Evolutionary conservation across 2,888 invertebrate genomes (phyloP).

Genomic region (Kuschelorhynchus macadamiae): DNA sequence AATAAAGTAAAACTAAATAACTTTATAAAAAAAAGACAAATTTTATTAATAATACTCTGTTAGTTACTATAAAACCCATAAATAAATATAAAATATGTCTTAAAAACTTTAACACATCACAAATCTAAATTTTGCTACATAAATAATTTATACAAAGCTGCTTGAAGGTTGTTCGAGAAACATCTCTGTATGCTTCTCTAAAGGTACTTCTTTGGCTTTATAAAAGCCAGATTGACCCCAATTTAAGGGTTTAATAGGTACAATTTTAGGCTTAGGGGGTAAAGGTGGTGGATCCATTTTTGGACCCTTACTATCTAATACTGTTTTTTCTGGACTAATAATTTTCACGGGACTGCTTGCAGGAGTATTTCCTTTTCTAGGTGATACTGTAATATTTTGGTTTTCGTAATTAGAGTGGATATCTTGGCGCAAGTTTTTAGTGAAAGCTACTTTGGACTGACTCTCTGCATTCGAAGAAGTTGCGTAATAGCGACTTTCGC

Average conservation of each 20-base stretch:
- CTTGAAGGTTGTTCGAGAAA: slow-evolving; percentile 77
- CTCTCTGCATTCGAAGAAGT: slow-evolving; percentile 33
- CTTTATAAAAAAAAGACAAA: slow-evolving; percentile 30
- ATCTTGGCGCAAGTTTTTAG: slow-evolving; percentile 56
- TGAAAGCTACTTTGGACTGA: slow-evolving; percentile 47
- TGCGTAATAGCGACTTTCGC: slow-evolving; percentile 52
- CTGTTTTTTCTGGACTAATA: slow-evolving; percentile 10
- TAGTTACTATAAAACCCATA: slow-evolving; percentile 25
- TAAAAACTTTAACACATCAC: slow-evolving; percentile 1
- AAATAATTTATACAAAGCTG: slow-evolving; percentile 72
- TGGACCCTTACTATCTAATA: slow-evolving; percentile 39
- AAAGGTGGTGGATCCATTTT: slow-evolving; percentile 76
- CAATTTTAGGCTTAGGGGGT: slow-evolving; percentile 82
- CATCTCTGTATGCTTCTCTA: slow-evolving; percentile 62
- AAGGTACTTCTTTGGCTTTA: slow-evolving; percentile 55
- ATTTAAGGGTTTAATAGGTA: slow-evolving; percentile 75
- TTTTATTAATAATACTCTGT: slow-evolving; percentile 42
- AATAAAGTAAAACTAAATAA: slow-evolving; percentile 6
- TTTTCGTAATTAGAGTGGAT: slow-evolving; percentile 62
- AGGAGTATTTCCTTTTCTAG: slow-evolving; percentile 17
- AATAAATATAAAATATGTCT: slow-evolving; percentile 32
- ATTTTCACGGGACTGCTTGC: slow-evolving; percentile 6
- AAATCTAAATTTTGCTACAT: slow-evolving; percentile 22
- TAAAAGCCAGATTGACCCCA: slow-evolving; percentile 69
- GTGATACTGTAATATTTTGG: slow-evolving; percentile 50